A percentile compares a stretch with the other conserved stretches of the same genome.
These are phyloP conservation scores for Hassar affinis DNA, from an alignment of 2,113 vertebrate species.

Conservation along the genomic window DNA sequence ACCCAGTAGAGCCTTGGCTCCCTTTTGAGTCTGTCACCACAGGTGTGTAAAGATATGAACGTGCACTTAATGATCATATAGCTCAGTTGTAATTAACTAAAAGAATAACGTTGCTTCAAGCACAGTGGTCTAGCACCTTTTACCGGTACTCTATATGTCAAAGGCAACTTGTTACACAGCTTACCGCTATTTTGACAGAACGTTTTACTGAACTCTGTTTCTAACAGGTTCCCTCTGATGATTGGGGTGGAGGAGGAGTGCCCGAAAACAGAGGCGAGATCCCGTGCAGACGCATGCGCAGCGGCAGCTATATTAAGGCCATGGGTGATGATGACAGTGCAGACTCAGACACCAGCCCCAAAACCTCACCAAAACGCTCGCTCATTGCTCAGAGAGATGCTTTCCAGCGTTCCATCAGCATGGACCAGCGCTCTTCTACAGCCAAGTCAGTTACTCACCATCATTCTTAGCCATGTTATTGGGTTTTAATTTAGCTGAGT, in stretches of 20 bases:
- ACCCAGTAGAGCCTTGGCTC: neutral
- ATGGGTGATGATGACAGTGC: constrained; percentile 96
- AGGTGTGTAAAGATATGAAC: neutral
- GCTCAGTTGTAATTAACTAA: neutral
- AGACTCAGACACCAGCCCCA: constrained; percentile 89
- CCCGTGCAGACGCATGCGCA: constrained; percentile 95
- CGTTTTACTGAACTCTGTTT: constrained; percentile 6
- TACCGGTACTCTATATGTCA: neutral
- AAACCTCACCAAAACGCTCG: constrained; percentile 83
- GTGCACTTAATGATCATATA: neutral
- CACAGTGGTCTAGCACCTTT: neutral
- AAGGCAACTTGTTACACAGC: neutral
- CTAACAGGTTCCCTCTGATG: constrained; percentile 89
- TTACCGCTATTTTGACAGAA: neutral
- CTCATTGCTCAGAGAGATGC: constrained; percentile 84
- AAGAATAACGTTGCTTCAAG: neutral
- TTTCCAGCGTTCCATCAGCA: constrained; percentile 89
- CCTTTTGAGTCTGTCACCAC: neutral
- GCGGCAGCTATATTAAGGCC: constrained; percentile 99
- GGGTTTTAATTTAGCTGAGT: neutral
- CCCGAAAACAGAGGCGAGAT: constrained; percentile 84
- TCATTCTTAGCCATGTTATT: neutral
- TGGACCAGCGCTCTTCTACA: constrained; percentile 88
- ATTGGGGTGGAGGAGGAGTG: constrained; percentile 83
- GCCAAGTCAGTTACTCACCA: constrained; percentile 46